These are phyloP conservation scores for Dasyurus viverrinus DNA, from an alignment of 2,113 vertebrate species.

Conservation along the genomic window DNA sequence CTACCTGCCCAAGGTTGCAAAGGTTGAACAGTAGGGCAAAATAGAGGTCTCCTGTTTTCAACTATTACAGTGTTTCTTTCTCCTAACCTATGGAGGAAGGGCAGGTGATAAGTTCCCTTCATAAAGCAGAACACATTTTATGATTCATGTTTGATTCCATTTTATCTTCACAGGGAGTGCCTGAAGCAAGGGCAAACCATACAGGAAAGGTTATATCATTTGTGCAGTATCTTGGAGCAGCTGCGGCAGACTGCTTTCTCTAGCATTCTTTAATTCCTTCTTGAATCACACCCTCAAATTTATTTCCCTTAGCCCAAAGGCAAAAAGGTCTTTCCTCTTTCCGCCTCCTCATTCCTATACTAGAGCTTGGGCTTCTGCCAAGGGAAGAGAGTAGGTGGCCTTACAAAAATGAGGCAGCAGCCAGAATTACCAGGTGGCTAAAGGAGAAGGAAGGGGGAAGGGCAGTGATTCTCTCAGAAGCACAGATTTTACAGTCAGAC, in stretches of 20 bases:
- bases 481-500: not conserved
- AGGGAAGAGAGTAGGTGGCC: not conserved
- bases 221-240: not conserved
- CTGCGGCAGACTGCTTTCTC: not conserved
- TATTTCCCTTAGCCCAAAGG: not conserved
- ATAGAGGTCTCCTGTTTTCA: not conserved
- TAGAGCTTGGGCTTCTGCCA: not conserved
- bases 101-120: not conserved
- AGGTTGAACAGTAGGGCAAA: not conserved
- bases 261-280: not conserved
- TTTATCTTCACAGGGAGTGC: slow-evolving; percentile 1
- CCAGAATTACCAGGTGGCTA: not conserved
- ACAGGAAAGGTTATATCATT: not conserved
- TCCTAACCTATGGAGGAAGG: not conserved
- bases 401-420: not conserved
- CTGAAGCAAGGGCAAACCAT: not conserved
- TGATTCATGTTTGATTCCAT: not conserved
- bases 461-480: not conserved
- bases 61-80: not conserved
- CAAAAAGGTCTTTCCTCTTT: not conserved
- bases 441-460: not conserved
- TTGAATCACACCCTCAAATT: not conserved
- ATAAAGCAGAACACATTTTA: not conserved
- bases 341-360: not conserved
- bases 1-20: not conserved